Base-by-base conservation (phyloP, 2,113 vertebrate genomes). In the Sporophila hypoxantha region DNA sequence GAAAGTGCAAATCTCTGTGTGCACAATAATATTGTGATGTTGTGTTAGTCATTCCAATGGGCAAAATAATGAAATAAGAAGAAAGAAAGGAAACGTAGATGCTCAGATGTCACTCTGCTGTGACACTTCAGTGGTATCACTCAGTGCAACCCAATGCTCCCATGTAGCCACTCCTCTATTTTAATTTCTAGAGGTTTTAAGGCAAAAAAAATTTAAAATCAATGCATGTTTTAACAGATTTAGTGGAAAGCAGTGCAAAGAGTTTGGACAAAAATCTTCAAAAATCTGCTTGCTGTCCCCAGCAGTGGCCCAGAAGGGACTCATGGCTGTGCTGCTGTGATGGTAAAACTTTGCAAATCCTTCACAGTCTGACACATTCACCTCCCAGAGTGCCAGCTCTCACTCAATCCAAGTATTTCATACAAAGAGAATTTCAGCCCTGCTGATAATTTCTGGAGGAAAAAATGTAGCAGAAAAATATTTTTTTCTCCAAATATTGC, bases 261-360 rank as follows among this genome's bases (percentile, higher is more conserved):
- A 18, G 12, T 37, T 80, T 61, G 62, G 41, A 53, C 37, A 30
- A 60, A 69, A 78, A 22, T 5, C 9, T 73, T 47, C 36, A 62
- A 30, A 29, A 27, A 50, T 50, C 25, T 49, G 14, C 6, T 74
- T 34, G 18, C n/a, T 59, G 32, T 23, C 30, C 49, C 39, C 23
- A 70, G 39, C 65, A 53, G 18, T 6, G n/a, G 26, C 29, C 26
- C 55, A 47, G 47, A 50, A 42, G 12, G 59, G 23, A 50, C 10
- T 18, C 3, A 0, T 12, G 41, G 13, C 34, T 4, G 9, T 23
- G 55, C 16, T 71, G 53, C 26, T 34, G 39, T 0, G 0, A 4
- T 0, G 7, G 64, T 2, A n/a, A 62, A 37, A 47, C 8, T 53
- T 27, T n/a, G 26, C 56, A 55, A 85, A 62, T 69, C 59, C 18